phyloP scores from a whole-genome alignment of 2,797 vertebrate genomes.

The Odontamblyopus rebecca region DNA sequence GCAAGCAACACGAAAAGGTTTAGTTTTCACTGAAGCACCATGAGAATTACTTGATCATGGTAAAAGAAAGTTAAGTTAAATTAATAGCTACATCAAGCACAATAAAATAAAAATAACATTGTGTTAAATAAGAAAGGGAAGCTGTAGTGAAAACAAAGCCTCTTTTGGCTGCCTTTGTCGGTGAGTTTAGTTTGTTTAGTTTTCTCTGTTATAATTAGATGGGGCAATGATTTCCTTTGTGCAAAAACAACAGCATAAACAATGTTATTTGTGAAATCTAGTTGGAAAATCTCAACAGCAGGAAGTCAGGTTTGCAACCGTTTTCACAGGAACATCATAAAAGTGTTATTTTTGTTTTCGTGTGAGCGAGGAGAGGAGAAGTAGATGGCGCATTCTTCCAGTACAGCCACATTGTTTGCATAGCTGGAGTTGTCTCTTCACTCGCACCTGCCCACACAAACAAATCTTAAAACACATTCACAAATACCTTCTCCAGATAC shows the following conservation, averaged over 20 bases:
- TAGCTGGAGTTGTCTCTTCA: slow-evolving; percentile 5
- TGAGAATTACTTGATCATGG: no score
- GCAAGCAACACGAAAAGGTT: no score
- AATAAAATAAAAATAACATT: no score
- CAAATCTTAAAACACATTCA: slow-evolving; percentile 50
- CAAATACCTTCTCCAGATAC: slow-evolving; percentile 45
- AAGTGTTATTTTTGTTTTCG: slow-evolving; percentile 8
- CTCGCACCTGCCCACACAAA: slow-evolving; percentile 38
- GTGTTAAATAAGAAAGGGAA: not conserved
- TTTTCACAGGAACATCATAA: slow-evolving; percentile 11
- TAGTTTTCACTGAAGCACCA: no score
- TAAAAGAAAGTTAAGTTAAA: no score
- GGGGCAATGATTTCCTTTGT: slow-evolving; percentile 1
- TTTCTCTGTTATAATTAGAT: slow-evolving; percentile 2
- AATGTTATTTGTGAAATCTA: slow-evolving; percentile 8
- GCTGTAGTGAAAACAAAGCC: not conserved
- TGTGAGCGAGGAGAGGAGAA: not conserved
- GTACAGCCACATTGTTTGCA: slow-evolving; percentile 7
- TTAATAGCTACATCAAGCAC: no score
- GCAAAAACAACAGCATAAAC: not conserved
- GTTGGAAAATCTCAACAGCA: slow-evolving; percentile 7
- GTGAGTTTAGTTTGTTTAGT: not conserved
- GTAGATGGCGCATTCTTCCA: not conserved
- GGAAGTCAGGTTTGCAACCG: slow-evolving; percentile 2
- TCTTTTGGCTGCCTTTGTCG: not conserved